These are phyloP conservation scores for Drosophila testacea DNA, from an alignment of 2,888 invertebrate genomes.

Conservation along the genomic window DNA sequence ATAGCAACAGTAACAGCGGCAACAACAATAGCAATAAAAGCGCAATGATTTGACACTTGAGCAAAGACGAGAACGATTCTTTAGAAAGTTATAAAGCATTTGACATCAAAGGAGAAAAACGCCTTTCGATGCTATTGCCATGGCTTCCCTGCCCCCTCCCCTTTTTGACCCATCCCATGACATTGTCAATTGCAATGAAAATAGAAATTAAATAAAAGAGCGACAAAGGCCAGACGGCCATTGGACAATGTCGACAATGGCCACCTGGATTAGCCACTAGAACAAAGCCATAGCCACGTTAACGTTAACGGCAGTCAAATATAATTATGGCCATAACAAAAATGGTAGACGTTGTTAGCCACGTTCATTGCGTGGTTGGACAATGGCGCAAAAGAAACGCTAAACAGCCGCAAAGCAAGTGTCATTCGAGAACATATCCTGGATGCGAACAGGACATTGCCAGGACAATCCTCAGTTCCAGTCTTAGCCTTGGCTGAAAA, in stretches of 20 bases:
- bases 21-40: slow-evolving; percentile 38
- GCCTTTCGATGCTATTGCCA: slow-evolving; percentile 17
- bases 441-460: neutral
- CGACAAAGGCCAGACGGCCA: slow-evolving; percentile 40
- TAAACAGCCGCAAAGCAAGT: slow-evolving; percentile 65
- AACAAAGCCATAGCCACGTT: slow-evolving; percentile 41
- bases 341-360: slow-evolving; percentile 70
- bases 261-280: slow-evolving; percentile 74
- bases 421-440: slow-evolving; percentile 36
- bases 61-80: slow-evolving; percentile 51
- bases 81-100: slow-evolving; percentile 51
- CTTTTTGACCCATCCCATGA: neutral
- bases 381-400: slow-evolving; percentile 50
- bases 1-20: slow-evolving; percentile 12
- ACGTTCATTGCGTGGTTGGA: slow-evolving; percentile 44
- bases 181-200: slow-evolving; percentile 65
- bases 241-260: slow-evolving; percentile 35
- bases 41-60: slow-evolving; percentile 72
- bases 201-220: slow-evolving; percentile 72
- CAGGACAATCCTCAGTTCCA: neutral
- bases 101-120: slow-evolving; percentile 53
- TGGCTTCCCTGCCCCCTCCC: neutral
- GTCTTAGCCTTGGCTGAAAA: slow-evolving; percentile 12
- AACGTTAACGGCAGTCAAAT: slow-evolving; percentile 75
- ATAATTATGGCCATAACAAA: slow-evolving; percentile 77